Evolutionary conservation across 1,140 invertebrate genomes (phyloP).

Genomic region (Anastatus disparis): DNA sequence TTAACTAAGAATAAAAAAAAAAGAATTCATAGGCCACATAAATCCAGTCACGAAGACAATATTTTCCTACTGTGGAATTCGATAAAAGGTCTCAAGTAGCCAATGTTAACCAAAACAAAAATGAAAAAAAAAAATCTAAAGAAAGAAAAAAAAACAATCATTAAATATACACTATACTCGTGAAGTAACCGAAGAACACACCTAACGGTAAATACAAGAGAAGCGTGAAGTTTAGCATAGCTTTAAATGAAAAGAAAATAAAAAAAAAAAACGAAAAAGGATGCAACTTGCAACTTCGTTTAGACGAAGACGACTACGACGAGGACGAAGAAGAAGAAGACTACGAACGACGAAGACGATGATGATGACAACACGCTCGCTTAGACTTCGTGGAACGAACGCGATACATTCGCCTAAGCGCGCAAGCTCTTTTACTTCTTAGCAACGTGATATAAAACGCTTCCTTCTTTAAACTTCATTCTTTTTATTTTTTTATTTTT

Average conservation of each 20-base stretch:
- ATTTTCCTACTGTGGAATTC: too few relatives aligned
- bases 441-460: slow-evolving; percentile 10
- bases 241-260: slow-evolving; percentile 6
- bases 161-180: background rate
- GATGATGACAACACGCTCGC: background rate
- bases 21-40: too few relatives aligned
- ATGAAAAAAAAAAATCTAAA: too few relatives aligned
- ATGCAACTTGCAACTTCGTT: background rate
- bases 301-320: too few relatives aligned
- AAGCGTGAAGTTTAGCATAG: background rate
- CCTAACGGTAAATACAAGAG: slow-evolving; percentile 8
- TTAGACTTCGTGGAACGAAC: slow-evolving; percentile 25
- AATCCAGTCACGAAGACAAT: too few relatives aligned
- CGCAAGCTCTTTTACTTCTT: background rate
- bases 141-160: too few relatives aligned
- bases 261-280: background rate
- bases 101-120: too few relatives aligned
- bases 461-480: background rate
- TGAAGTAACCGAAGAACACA: slow-evolving; percentile 12
- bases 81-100: too few relatives aligned
- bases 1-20: too few relatives aligned
- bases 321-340: too few relatives aligned
- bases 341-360: background rate
- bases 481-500: too few relatives aligned
- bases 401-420: background rate